Conservation (phyloP, 1,140 invertebrate species). For the Mamestra configurata region DNA sequence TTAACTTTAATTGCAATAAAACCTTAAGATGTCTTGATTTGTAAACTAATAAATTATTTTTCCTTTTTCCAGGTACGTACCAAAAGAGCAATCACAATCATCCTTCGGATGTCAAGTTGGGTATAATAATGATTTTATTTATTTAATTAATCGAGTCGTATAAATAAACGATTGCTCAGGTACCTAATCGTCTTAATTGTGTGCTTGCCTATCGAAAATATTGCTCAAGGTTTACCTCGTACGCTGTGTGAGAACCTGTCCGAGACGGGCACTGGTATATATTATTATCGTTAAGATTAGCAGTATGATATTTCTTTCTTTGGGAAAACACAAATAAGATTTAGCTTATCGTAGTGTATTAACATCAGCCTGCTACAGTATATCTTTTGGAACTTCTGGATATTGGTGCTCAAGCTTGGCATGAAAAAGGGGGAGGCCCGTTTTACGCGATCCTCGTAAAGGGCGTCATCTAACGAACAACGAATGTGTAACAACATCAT, state of each 20-base stretch:
- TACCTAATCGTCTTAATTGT: neutral
- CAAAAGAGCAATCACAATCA: neutral
- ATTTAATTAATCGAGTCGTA: neutral
- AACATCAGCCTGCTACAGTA: too few species aligned
- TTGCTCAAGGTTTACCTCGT: neutral
- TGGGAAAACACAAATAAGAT: too few species aligned
- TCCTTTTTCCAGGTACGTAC: conserved; percentile 23
- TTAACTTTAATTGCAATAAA: too few species aligned
- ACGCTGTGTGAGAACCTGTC: neutral
- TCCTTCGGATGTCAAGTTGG: conserved; percentile 3
- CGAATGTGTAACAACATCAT: neutral
- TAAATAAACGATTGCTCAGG: neutral
- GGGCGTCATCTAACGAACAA: too few species aligned
- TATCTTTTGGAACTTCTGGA: too few species aligned
- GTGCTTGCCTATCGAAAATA: neutral
- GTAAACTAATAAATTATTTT: conserved; percentile 17
- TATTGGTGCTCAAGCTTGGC: too few species aligned
- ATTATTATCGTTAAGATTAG: neutral
- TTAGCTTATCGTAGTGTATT: too few species aligned
- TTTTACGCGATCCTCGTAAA: neutral
- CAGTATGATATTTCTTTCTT: too few species aligned
- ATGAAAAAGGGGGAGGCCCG: too few species aligned
- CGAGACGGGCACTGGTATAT: neutral
- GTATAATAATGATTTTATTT: neutral
- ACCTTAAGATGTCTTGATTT: too few species aligned